Evolutionary conservation across 1,140 invertebrate species (phyloP), one percentile per base, ranked within the genome.

Genomic region (Drosophila pseudoananassae): DNA sequence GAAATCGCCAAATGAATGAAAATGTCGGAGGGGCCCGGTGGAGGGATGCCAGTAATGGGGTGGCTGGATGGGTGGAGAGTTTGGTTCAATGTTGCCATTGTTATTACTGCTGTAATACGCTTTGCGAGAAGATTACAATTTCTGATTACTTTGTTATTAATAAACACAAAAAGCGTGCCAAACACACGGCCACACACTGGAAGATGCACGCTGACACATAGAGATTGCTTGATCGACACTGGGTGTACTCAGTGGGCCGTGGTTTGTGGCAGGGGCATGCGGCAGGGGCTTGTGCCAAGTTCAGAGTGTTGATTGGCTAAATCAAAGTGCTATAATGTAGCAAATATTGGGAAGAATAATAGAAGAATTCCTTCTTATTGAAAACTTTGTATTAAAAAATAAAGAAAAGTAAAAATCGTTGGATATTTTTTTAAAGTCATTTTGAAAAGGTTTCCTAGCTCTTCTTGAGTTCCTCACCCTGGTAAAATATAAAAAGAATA

Each of bases 101-200:
- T 85, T 85, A 87, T 85, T 85, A 85, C 77, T 70, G 81, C 69
- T 87, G 78, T 85, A 85, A 85, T 87, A 87, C 82, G 82, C 82
- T 87, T 88, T 82, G 82, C 52, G 68, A 71, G 59, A 25, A 87
- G 82, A 87, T 87, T 87, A 87, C 82, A 87, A 87, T 87, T 79
- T 87, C 82, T 87, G 82, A 87, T 87, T 87, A 87, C 82, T 87
- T 87, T 87, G 82, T 87, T 87, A 87, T 87, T 87, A 87, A 87
- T 87, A 85, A 85, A 87, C 79, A 87, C 77, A 85, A 85, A 87
- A 73, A 77, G 77, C 82, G 73, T 59, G 68, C 36, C 66, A 73
- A 57, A 68, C 58, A 83, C 64, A 63, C 63, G 59, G 31, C 27
- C 38, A 54, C 50, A 53, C 54, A 31, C 45, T 55, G 43, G 56